Evolutionary conservation across 2,888 invertebrate genomes (phyloP), one percentile per base, ranked within the genome.

Genomic region (Theristus sp.): DNA sequence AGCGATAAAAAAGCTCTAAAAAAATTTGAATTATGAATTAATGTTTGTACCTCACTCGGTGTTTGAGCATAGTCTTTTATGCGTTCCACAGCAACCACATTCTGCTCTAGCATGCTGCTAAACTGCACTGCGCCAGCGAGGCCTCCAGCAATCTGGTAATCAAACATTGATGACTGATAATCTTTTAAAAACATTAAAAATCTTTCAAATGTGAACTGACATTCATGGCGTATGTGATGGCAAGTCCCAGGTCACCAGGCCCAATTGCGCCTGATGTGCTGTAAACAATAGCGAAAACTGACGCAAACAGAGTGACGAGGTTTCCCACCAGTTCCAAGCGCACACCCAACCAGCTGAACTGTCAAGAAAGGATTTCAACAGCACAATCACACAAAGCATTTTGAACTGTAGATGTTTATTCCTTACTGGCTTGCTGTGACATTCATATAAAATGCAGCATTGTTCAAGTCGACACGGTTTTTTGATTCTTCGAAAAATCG

Each of bases 401-500:
- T n/a, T n/a, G n/a, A n/a, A n/a, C n/a, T n/a, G n/a, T n/a, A n/a
- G n/a, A n/a, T n/a, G n/a, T n/a, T n/a, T n/a, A n/a, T n/a, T n/a
- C n/a, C 38, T 38, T 17, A 38, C 38, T 38, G 38, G 17, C 17
- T 38, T 6, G 38, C 38, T 38, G 17, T 38, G 38, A 38, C 17
- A 17, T 38, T 38, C 38, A 17, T 6, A 38, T 38, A 38, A 17
- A 6, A 13, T 6, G 10, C 6, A 13, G 38, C 6, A 38, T 38
- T 38, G 38, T 38, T 38, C 38, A 49, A 22, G 76, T 93, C 93
- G 60, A 93, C 89, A 72, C 84, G 84, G 25, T 78, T 78, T 71
- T 91, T 89, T 0, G 89, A 90, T 74, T 89, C 88, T 17, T 78
- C 75, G 56, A 89, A 84, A 73, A 96, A 76, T 27, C 49, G 57